phyloP scores from a whole-genome alignment of 1,140 invertebrate genomes.

The Drosophila varians region DNA sequence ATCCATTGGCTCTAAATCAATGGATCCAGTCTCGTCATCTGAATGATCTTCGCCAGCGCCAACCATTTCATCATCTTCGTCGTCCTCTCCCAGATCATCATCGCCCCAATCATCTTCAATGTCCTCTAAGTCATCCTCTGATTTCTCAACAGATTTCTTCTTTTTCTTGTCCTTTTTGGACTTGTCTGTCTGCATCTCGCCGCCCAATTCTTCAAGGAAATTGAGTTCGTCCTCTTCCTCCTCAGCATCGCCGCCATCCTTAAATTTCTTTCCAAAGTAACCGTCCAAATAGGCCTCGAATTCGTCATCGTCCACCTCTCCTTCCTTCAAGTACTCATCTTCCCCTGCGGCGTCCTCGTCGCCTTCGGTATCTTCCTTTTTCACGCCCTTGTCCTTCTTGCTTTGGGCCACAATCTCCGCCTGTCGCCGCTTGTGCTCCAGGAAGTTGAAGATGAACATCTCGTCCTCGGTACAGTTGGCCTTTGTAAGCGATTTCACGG shows the following conservation, averaged over 20 bases:
- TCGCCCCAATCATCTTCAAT: slow-evolving; percentile 77
- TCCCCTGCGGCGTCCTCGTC: slow-evolving; percentile 46
- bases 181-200: slow-evolving; percentile 54
- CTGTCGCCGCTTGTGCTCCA: slow-evolving; percentile 81
- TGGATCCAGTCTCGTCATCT: slow-evolving; percentile 71
- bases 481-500: slow-evolving; percentile 69
- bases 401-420: slow-evolving; percentile 55
- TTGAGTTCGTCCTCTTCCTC: slow-evolving; percentile 83
- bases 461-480: slow-evolving; percentile 78
- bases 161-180: slow-evolving; percentile 83
- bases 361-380: slow-evolving; percentile 63
- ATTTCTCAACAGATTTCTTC: slow-evolving; percentile 43
- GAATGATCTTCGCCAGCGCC: slow-evolving; percentile 67
- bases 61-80: slow-evolving; percentile 69
- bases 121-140: slow-evolving; percentile 78
- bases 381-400: slow-evolving; percentile 53
- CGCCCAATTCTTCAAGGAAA: slow-evolving; percentile 70
- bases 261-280: slow-evolving; percentile 84
- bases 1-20: slow-evolving; percentile 63
- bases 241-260: slow-evolving; percentile 79
- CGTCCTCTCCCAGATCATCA: slow-evolving; percentile 75
- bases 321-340: slow-evolving; percentile 86
- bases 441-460: slow-evolving; percentile 80
- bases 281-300: slow-evolving; percentile 91
- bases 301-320: slow-evolving; percentile 94